A percentile compares a stretch with the other conserved stretches of the same genome.
Evolutionary conservation across 2,113 vertebrate genomes (phyloP).

Genomic region (Corythornis cristatus): DNA sequence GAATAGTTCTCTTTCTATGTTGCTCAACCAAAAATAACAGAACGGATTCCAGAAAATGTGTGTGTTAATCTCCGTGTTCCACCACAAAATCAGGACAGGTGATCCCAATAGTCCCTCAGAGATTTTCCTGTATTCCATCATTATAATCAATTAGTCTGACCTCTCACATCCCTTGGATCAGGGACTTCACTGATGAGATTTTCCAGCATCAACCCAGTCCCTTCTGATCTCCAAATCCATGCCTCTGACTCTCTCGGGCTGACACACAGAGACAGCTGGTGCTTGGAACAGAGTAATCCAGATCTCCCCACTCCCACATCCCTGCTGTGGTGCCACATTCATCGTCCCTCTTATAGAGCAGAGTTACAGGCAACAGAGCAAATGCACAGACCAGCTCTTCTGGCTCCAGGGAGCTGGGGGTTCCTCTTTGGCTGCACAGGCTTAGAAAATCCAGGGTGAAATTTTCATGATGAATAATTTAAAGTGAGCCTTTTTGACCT

Average conservation of each 20-base stretch:
- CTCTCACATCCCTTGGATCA: rapidly evolving
- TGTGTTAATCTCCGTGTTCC: rapidly evolving
- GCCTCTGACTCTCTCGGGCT: not conserved
- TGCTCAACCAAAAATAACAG: not conserved
- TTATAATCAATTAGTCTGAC: not conserved
- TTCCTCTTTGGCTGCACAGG: conserved; percentile 32
- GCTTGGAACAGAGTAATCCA: conserved; percentile 48
- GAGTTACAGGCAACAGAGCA: conserved; percentile 10
- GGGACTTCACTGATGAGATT: not conserved
- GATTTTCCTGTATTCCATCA: not conserved
- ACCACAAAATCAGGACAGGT: not conserved
- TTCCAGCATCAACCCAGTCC: not conserved
- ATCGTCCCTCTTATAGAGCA: not conserved
- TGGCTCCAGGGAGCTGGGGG: conserved; percentile 1
- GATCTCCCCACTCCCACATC: conserved; percentile 50
- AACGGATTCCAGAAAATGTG: not conserved
- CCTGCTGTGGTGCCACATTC: conserved; percentile 12
- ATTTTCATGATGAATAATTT: conserved; percentile 63
- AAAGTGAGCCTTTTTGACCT: conserved; percentile 63
- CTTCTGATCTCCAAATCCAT: not conserved
- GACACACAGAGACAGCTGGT: conserved; percentile 29
- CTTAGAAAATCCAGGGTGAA: conserved; percentile 5
- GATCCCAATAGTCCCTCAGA: not conserved
- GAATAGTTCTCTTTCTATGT: not conserved
- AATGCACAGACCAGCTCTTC: not conserved